Evolutionary conservation across 1,140 invertebrate species (phyloP).

Genomic region (Melipona quadrifasciata): DNA sequence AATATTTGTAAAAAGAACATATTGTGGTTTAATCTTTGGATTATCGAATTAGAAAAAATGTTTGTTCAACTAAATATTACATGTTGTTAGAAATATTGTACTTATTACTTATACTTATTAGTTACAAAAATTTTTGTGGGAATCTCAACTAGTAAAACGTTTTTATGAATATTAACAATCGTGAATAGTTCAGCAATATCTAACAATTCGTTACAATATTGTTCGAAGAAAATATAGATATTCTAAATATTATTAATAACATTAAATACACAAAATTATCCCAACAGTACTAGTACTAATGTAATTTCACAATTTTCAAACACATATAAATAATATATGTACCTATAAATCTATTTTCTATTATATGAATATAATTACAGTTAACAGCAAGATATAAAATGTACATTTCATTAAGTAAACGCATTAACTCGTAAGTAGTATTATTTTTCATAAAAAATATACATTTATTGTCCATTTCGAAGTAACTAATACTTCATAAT

Average conservation of each 20-base stretch:
- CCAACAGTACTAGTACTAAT: constrained; percentile 51
- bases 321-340: constrained; percentile 47
- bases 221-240: constrained; percentile 36
- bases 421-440: constrained; percentile 60
- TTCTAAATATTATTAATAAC: constrained; percentile 31
- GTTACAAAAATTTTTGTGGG: constrained; percentile 33
- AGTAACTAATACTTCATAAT: constrained; percentile 42
- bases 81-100: constrained; percentile 20
- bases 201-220: constrained; percentile 19
- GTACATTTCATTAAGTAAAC: constrained; percentile 68
- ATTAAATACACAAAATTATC: constrained; percentile 43
- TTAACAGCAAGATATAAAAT: constrained; percentile 62
- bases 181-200: constrained; percentile 30
- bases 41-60: constrained; percentile 45
- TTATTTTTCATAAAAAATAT: constrained; percentile 62
- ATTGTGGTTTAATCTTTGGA: constrained; percentile 52
- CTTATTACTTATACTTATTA: background rate
- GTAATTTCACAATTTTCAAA: constrained; percentile 42
- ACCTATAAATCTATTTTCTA: constrained; percentile 22
- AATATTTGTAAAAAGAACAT: constrained; percentile 32
- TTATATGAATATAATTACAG: constrained; percentile 48
- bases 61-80: constrained; percentile 38
- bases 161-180: constrained; percentile 40
- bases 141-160: constrained; percentile 24
- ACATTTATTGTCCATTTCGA: constrained; percentile 61